Base-by-base conservation (phyloP, 2,113 vertebrate species). In the Daboia siamensis region DNA sequence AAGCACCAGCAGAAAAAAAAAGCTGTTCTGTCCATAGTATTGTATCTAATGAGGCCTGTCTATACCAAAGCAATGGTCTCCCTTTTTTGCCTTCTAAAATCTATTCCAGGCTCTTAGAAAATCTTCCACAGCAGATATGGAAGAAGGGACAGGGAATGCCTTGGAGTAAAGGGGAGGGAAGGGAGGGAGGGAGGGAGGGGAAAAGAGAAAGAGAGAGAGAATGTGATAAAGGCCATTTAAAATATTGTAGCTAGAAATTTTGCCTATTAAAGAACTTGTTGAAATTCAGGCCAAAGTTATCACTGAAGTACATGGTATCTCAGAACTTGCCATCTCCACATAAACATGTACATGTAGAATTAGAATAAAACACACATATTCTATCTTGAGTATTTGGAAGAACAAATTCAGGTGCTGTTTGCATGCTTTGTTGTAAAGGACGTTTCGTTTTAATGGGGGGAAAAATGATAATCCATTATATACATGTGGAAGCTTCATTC, bases 381-480 rank as follows among this genome's bases (percentile, higher is more conserved):
- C 93, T 8, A 80, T 8, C 6, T 39, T 80, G 17, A 57, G 52
- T 90, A 90, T 24, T 88, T 93, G 92, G 91, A 87, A 86, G 20
- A 92, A 80, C 2, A 0, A 90, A 94, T 88, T 90, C 61, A 55
- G 94, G 94, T 96, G 95, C 93, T 90, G 7, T 29, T 57, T 17
- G 39, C 2, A 5, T 23, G 90, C 54, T 61, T 93, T 69, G 93
- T 87, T 86, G 90, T 90, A 74, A 96, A 94, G 21, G 2, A 20
- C 11, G 54, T 44, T 12, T 94, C 69, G 64, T 91, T 46, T 64
- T 84, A 7, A 55, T 93, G 88, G 93, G 88, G 93, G 93, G 52
- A 88, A 95, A 90, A 93, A 91, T 29, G 4, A 93, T 55, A 91
- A 94, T 87, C 46, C 54, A 93, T 90, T 93, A 94, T 94, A 44